phyloP scores from a whole-genome alignment of 1,140 invertebrate species.

The Eulimnadia texana region DNA sequence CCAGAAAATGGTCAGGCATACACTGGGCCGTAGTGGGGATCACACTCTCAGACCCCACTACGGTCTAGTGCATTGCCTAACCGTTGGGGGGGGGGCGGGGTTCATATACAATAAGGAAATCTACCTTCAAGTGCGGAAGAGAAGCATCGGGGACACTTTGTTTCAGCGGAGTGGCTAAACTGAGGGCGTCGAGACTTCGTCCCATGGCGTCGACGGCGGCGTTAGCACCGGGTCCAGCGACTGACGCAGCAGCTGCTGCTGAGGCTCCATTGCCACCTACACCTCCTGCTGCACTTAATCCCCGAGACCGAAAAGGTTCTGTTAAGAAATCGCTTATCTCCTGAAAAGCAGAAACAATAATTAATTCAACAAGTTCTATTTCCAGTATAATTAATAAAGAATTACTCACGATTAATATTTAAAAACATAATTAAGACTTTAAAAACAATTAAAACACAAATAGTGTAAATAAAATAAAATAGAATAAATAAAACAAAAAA shows the following conservation, averaged over 20 bases:
- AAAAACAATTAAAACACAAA: background rate
- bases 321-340: constrained; percentile 74
- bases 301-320: constrained; percentile 50
- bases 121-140: background rate
- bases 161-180: constrained; percentile 9
- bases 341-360: constrained; percentile 26
- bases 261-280: background rate
- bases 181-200: constrained; percentile 15
- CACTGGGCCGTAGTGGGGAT: too few species aligned
- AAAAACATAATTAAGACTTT: background rate
- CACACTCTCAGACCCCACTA: too few species aligned
- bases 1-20: too few species aligned
- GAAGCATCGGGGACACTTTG: background rate
- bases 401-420: constrained; percentile 12
- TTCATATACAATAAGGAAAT: background rate
- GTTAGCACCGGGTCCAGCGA: background rate
- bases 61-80: too few species aligned
- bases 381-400: background rate
- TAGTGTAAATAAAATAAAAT: background rate
- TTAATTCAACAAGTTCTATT: background rate
- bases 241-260: background rate
- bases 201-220: constrained; percentile 10
- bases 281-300: constrained; percentile 8
- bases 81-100: too few species aligned
- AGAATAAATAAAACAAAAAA: background rate